Base-by-base conservation (phyloP, 2,888 invertebrate genomes). In the Adineta ricciae region DNA sequence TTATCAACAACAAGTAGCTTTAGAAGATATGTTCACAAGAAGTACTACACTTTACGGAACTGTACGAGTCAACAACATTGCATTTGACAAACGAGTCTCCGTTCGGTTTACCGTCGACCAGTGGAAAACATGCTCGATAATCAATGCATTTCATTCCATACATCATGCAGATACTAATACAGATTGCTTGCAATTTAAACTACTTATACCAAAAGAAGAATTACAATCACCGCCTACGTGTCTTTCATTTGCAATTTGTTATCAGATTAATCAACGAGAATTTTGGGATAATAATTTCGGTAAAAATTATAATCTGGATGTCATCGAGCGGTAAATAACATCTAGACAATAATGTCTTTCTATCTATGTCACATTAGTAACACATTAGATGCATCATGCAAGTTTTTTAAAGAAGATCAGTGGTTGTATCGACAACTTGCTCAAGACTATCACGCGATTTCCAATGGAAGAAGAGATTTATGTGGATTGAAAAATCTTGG, bases 401-500 rank as follows among this genome's bases (percentile, higher is more conserved):
- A 56, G 27, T 56, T 27, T n/a, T 32, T 64, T 27, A 7, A 32
- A 64, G 0, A 2, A 5, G 19, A 64, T 19, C 19, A 36, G 27
- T 4, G 2, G 32, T 4, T 64, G 3, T 1, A 19, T 4, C 16
- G 3, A 3, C 64, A 64, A 32, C 27, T 64, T 36, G 32, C 64
- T 19, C 32, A 27, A 14, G 64, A 64, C 7, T 64, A 64, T 64
- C 32, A 32, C 4, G 64, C 64, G 19, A 64, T 64, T 32, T 14
- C 64, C 14, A 64, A 32, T 16, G 27, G 5, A 5, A 32, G 16
- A 64, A 64, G 7, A 64, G 32, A 19, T 32, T 2, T 64, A 16
- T 64, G 64, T 36, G 64, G 64, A 32, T 91, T 97, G 83, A 94
- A 94, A 89, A 97, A 97, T 91, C 92, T 97, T 41, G 95, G 95